phyloP scores from a whole-genome alignment of 2,888 invertebrate species.

The Poecilus cupreus region DNA sequence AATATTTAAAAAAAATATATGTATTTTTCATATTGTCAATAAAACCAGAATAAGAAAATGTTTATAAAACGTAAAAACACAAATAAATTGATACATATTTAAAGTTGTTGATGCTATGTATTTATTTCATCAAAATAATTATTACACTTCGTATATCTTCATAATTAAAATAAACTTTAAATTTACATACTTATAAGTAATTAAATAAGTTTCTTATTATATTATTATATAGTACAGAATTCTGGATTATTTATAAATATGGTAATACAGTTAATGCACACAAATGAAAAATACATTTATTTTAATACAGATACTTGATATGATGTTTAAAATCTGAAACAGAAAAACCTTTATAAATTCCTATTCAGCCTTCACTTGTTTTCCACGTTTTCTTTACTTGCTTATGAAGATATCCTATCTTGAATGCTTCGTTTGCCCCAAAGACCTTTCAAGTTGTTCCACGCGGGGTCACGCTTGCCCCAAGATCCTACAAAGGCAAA shows the following conservation, averaged over 20 bases:
- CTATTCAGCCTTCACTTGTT: slow-evolving; percentile 7
- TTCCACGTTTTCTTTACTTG: slow-evolving; percentile 28
- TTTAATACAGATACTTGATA: slow-evolving; percentile 57
- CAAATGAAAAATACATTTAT: slow-evolving; percentile 59
- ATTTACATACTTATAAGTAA: slow-evolving; percentile 54
- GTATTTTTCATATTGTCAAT: neutral
- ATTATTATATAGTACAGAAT: slow-evolving; percentile 55
- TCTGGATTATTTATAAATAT: slow-evolving; percentile 56
- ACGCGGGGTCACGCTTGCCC: slow-evolving; percentile 86
- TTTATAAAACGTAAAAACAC: neutral
- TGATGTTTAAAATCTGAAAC: slow-evolving; percentile 53
- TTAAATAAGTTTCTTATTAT: slow-evolving; percentile 50
- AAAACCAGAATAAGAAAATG: neutral
- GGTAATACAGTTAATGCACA: slow-evolving; percentile 43
- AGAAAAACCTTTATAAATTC: slow-evolving; percentile 34
- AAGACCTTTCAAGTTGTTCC: slow-evolving; percentile 86
- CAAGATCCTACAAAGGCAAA: slow-evolving; percentile 77
- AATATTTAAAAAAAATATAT: neutral
- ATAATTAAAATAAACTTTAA: slow-evolving; percentile 42
- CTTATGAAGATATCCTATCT: slow-evolving; percentile 58
- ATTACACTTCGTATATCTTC: slow-evolving; percentile 54
- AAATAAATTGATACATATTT: slow-evolving; percentile 29
- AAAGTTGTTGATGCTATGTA: slow-evolving; percentile 51
- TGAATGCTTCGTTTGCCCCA: slow-evolving; percentile 82
- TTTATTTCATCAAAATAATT: slow-evolving; percentile 58